Evolutionary conservation across 2,113 vertebrate genomes (phyloP).

Genomic region (Tychaedon coryphoeus): DNA sequence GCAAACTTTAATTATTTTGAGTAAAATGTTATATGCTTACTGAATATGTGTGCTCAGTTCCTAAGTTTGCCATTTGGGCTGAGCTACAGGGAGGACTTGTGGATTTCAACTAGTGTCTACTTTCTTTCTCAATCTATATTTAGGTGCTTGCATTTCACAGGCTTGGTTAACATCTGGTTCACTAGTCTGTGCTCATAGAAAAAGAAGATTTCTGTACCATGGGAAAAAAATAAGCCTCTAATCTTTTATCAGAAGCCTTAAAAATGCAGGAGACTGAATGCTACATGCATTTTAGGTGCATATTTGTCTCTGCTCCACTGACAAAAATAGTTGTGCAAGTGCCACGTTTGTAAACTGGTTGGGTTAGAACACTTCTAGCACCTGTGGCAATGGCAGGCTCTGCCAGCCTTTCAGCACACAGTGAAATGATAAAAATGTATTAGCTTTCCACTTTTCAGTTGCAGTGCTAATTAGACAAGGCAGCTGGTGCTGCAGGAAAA

Average conservation of each 20-base stretch:
- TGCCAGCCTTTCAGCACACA: background rate
- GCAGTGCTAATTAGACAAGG: background rate
- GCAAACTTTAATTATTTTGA: conserved; percentile 6
- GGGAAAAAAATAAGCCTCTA: background rate
- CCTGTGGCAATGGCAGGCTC: conserved; percentile 19
- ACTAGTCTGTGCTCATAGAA: background rate
- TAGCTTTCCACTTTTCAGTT: conserved; percentile 23
- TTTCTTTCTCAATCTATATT: background rate
- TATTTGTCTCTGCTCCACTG: conserved; percentile 16
- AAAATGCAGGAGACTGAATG: background rate
- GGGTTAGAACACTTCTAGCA: background rate
- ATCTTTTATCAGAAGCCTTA: background rate
- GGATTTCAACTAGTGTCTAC: background rate
- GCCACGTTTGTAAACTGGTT: background rate
- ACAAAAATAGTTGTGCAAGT: background rate
- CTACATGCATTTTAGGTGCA: background rate
- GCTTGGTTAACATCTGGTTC: conserved; percentile 15
- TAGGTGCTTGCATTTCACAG: conserved; percentile 9
- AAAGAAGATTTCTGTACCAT: background rate
- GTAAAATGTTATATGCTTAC: background rate
- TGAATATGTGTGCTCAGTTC: background rate
- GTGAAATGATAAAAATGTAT: conserved; percentile 27
- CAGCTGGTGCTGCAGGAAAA: conserved; percentile 32
- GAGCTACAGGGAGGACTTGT: background rate
- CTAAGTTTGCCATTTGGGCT: background rate